Evolutionary conservation across 92 coral and sea anemone species (phyloP).

Genomic region (Umimayanthus chanpuru): DNA sequence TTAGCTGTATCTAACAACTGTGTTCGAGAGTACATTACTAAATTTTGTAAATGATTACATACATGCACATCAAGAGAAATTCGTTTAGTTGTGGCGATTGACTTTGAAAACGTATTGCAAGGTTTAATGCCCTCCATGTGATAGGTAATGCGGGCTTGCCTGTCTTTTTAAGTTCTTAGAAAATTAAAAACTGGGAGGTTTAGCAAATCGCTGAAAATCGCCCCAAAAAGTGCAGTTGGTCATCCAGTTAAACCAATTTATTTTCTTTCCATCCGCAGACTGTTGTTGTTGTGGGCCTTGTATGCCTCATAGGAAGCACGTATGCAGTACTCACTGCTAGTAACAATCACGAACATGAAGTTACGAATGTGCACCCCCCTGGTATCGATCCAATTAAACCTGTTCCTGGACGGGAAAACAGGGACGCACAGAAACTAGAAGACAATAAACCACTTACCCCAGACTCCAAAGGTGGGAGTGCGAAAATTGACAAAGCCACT

Average conservation of each 20-base stretch:
- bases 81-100: too few relatives aligned
- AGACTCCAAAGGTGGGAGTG: neutral
- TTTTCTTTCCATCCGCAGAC: constrained; percentile 27
- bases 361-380: constrained; percentile 56
- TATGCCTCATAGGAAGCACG: constrained; percentile 74
- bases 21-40: too few relatives aligned
- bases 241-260: neutral
- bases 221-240: neutral
- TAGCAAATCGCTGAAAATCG: neutral
- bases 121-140: too few relatives aligned
- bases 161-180: too few relatives aligned
- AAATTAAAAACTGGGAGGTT: neutral
- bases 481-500: neutral
- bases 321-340: constrained; percentile 68
- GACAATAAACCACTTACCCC: neutral
- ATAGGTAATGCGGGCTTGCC: too few relatives aligned
- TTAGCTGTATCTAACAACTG: too few relatives aligned
- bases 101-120: too few relatives aligned
- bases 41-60: too few relatives aligned
- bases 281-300: constrained; percentile 62
- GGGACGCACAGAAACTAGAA: neutral
- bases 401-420: constrained; percentile 30
- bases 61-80: too few relatives aligned
- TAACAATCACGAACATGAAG: constrained; percentile 51
- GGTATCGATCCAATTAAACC: constrained; percentile 61